Evolutionary conservation across 2,888 invertebrate species (phyloP), one percentile per base, ranked within the genome.

Genomic region (Lacanobia oleracea): DNA sequence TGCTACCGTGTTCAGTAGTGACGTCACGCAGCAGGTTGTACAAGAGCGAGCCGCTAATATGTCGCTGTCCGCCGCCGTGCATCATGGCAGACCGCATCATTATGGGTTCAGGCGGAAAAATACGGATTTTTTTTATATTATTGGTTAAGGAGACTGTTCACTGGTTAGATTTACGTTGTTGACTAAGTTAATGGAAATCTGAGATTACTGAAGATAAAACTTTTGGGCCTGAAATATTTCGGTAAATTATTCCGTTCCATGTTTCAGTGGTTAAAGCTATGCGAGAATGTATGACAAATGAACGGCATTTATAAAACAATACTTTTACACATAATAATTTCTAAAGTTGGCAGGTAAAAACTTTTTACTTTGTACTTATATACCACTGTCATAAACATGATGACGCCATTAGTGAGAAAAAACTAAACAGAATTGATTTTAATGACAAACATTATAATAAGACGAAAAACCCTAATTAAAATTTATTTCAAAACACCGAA

Each of bases 31-130:
- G 70, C 62, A 76, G 72, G 79, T 70, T 75, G 64, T 60, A n/a
- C n/a, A 70, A 81, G 75, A 74, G 72, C 81, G 54, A 77, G 70
- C 84, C 83, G 85, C 85, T 84, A 87, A 90, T 90, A 88, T 88
- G 82, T 90, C 86, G 87, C 86, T 90, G 91, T 91, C 90, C 64
- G 67, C 87, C 80, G 82, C 71, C 79, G 82, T 86, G 83, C 85
- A 83, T 82, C 87, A 86, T 86, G 80, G 86, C 80, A 59, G 79
- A 83, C 84, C 86, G 81, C 81, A 77, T 86, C 87, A 87, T 89
- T 89, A 87, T 82, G 81, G 77, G 80, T 62, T 77, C 83, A 78
- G 65, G 72, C 78, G 75, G 60, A 81, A 84, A 86, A 75, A 79
- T 86, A 84, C 77, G 67, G 10, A n/a, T 63, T 78, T 83, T n/a